Evolutionary conservation across 2,113 vertebrate species (phyloP), one percentile per base, ranked within the genome.

Genomic region (Macaca mulatta): DNA sequence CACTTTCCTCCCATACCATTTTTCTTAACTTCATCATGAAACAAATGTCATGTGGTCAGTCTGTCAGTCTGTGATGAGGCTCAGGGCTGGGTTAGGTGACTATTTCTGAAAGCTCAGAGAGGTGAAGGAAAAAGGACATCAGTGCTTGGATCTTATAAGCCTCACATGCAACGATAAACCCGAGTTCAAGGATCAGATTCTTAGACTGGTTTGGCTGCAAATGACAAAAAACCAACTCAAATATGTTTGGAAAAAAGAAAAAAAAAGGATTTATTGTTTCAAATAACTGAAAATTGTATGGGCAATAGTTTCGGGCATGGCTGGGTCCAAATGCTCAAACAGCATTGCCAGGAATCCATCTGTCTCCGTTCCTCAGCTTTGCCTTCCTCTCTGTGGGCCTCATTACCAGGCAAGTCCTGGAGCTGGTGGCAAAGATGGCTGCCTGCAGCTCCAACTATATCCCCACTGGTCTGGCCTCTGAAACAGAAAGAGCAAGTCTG

Each of bases 201-300:
- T 25, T 79, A n/a, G 61, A 67, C 5, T 45, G 22, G 69, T 92
- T 88, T 80, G 38, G 22, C 75, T 92, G 64, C 55, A 94, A 43
- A n/a, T 74, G 72, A 89, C n/a, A 64, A 89, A 96, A 97, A 96
- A 10, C 27, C 30, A 81, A 52, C 20, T 61, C n/a, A 86, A 52
- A 59, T 92, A 80, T 48, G 35, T 59, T 74, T 84, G 45, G 32
- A 9, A 32, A 70, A 64, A 18, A 64, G 30, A 13, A 35, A 70
- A 64, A 18, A 64, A n/a, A 22, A 3, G 10, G 14, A 78, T 81
- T 90, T 90, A 52, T 67, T 89, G n/a, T 79, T 89, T 93, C 61
- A 48, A 83, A 52, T 86, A 89, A 79, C 59, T 75, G 74, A 74
- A 91, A 90, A 84, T 5, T n/a, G 16, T 90, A n/a, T 45, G n/a